phyloP scores from a whole-genome alignment of 2,888 invertebrate genomes.

The Drosophila paramelanica region DNA sequence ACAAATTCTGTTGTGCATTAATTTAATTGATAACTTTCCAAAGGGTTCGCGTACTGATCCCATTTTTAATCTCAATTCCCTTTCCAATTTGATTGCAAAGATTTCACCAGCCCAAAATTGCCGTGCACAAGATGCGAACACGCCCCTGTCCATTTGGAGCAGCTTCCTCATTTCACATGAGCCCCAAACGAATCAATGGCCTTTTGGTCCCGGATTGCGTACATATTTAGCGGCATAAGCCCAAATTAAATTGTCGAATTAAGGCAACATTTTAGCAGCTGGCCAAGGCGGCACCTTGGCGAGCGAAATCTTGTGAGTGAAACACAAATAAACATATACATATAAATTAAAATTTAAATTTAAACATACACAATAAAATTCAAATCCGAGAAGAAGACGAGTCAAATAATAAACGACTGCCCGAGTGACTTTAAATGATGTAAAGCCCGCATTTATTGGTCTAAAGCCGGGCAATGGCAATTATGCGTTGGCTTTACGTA shows the following conservation, averaged over 20 bases:
- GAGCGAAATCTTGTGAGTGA: not conserved
- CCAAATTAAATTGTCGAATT: slow-evolving; percentile 79
- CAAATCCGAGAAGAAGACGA: slow-evolving; percentile 49
- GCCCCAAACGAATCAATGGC: slow-evolving; percentile 29
- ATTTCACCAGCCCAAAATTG: slow-evolving; percentile 36
- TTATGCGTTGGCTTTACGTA: slow-evolving; percentile 34
- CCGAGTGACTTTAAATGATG: slow-evolving; percentile 73
- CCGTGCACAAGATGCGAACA: slow-evolving; percentile 15
- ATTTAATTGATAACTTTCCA: not conserved
- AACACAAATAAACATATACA: slow-evolving; percentile 26
- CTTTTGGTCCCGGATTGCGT: slow-evolving; percentile 37
- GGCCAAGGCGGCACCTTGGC: slow-evolving; percentile 13
- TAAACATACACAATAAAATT: slow-evolving; percentile 80
- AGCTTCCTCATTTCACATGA: slow-evolving; percentile 73
- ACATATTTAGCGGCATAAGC: slow-evolving; percentile 68
- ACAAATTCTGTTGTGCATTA: too few species aligned
- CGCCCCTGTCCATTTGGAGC: slow-evolving; percentile 34
- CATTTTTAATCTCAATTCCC: slow-evolving; percentile 1
- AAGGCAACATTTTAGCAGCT: slow-evolving; percentile 71
- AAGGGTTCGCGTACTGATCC: not conserved
- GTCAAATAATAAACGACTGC: slow-evolving; percentile 67
- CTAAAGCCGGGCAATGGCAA: slow-evolving; percentile 54
- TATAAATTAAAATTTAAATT: slow-evolving; percentile 74
- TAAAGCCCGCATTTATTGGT: slow-evolving; percentile 71
- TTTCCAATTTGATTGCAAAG: slow-evolving; percentile 22